phyloP scores from a whole-genome alignment of 2,113 vertebrate species.

The Lathamus discolor region DNA sequence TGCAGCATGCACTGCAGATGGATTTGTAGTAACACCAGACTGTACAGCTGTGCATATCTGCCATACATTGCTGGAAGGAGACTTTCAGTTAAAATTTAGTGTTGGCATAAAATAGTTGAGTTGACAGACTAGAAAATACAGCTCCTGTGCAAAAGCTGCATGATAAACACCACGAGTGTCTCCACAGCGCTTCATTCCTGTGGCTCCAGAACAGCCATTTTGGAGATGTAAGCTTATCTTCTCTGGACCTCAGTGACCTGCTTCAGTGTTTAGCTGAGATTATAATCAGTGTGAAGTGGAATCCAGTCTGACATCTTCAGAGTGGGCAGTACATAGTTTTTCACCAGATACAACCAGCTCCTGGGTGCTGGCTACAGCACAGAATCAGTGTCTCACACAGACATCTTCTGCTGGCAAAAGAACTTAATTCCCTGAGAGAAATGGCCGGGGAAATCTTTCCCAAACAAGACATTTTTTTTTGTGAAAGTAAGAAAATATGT shows the following conservation, averaged over 20 bases:
- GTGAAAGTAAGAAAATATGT: not conserved
- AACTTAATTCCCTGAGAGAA: not conserved
- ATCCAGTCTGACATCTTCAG: not conserved
- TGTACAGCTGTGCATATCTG: not conserved
- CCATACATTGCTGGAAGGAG: not conserved
- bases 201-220: not conserved
- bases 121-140: not conserved
- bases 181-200: not conserved
- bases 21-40: not conserved
- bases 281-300: not conserved
- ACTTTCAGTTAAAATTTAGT: not conserved
- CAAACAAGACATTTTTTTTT: not conserved
- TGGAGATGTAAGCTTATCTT: not conserved
- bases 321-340: not conserved
- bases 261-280: not conserved
- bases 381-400: not conserved
- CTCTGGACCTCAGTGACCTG: too few relatives aligned
- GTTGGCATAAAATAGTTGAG: not conserved
- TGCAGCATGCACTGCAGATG: not conserved
- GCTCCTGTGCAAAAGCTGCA: not conserved
- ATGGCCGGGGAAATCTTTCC: not conserved
- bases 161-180: fast-evolving
- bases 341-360: not conserved
- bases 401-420: not conserved
- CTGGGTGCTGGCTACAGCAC: not conserved